A percentile compares a stretch with the other conserved stretches of the same genome.
These are phyloP conservation scores for Orthonyx spaldingii DNA, from an alignment of 2,113 vertebrate species.

Conservation along the genomic window DNA sequence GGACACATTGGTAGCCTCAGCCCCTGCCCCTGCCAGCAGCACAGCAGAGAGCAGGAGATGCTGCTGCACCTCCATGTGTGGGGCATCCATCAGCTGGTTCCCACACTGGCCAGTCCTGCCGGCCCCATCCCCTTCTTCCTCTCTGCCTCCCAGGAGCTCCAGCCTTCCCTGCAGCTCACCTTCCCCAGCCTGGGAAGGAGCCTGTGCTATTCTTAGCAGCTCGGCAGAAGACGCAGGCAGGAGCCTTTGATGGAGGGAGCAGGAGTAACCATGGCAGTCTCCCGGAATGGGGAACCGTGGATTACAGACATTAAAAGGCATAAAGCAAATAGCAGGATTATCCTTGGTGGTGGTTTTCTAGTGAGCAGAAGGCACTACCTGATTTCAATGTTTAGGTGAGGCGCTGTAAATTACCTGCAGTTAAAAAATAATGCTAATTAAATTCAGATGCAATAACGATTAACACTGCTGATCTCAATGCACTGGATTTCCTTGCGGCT, in stretches of 20 bases:
- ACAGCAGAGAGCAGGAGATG: background rate
- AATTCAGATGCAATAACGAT: conserved; percentile 8
- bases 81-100: background rate
- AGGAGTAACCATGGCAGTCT: conserved; percentile 20
- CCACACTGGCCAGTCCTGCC: fast-evolving
- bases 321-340: background rate
- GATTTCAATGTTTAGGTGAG: background rate
- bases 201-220: background rate
- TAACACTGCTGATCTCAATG: conserved; percentile 7
- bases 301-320: background rate
- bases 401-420: conserved; percentile 28
- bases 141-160: background rate
- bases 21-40: background rate
- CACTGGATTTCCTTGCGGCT: background rate
- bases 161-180: background rate
- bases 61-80: fast-evolving
- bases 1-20: background rate
- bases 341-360: background rate
- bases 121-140: background rate
- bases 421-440: conserved; percentile 51
- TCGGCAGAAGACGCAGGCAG: background rate
- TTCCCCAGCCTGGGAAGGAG: background rate
- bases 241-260: background rate
- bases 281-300: background rate
- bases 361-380: background rate